A percentile compares a stretch with the other conserved stretches of the same genome.
Evolutionary conservation across 2,113 vertebrate species (phyloP).

Genomic region (Progne subis): DNA sequence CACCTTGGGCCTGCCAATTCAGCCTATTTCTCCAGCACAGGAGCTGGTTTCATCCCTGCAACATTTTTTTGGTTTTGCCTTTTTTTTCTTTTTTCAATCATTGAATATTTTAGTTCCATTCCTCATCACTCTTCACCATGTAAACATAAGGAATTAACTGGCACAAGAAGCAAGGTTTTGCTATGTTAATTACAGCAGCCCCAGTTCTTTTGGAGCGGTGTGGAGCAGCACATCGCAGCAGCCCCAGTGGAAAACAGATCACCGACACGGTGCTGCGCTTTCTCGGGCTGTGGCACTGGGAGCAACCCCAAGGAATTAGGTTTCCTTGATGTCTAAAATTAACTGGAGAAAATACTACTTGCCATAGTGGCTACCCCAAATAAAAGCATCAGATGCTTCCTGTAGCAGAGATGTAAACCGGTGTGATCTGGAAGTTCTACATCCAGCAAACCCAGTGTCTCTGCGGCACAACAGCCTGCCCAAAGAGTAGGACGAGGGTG

Average conservation of each 20-base stretch:
- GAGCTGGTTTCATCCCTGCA: slow-evolving; percentile 9
- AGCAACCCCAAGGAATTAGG: slow-evolving; percentile 18
- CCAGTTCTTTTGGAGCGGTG: slow-evolving; percentile 54
- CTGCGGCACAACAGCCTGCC: neutral
- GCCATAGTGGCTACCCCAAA: neutral
- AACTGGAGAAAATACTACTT: neutral
- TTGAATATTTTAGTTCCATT: slow-evolving; percentile 51
- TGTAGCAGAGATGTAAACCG: neutral
- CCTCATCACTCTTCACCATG: slow-evolving; percentile 16
- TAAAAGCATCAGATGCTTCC: neutral
- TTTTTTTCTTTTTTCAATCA: neutral
- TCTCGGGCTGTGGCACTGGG: neutral
- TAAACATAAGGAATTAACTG: slow-evolving; percentile 66
- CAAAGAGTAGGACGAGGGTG: neutral
- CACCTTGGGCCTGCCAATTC: accelerated
- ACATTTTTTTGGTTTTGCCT: neutral
- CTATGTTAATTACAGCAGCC: slow-evolving; percentile 73
- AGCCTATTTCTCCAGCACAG: neutral
- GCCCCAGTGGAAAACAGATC: slow-evolving; percentile 63
- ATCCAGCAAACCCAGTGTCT: neutral
- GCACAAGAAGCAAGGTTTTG: slow-evolving; percentile 69
- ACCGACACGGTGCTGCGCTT: neutral
- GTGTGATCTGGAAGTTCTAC: neutral
- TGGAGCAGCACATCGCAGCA: slow-evolving; percentile 15
- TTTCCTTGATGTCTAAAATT: slow-evolving; percentile 36